Conservation (phyloP, 2,113 vertebrate genomes). For the Archilochus colubris region DNA sequence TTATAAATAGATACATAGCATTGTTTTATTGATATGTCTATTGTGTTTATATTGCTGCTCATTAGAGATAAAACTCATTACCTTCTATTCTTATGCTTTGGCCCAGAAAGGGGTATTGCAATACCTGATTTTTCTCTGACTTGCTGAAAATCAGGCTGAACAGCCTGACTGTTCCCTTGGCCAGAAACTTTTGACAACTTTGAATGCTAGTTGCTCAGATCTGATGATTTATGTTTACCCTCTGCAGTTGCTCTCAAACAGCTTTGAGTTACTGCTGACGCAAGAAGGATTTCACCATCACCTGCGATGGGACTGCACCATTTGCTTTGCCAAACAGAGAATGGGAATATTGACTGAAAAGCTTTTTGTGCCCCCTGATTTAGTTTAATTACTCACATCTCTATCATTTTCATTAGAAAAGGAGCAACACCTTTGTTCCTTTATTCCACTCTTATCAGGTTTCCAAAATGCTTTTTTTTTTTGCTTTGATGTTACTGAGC, state of each 20-base stretch:
- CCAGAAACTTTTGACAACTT: background rate
- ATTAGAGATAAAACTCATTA: background rate
- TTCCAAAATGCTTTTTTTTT: background rate
- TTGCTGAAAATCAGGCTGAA: background rate
- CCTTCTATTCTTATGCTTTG: background rate
- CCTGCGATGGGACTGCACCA: background rate
- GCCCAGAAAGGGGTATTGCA: background rate
- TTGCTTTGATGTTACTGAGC: background rate
- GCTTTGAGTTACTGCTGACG: background rate
- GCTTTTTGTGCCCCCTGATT: rapidly evolving
- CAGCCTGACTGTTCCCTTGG: background rate
- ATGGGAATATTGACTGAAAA: background rate
- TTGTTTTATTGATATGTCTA: background rate
- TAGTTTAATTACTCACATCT: background rate
- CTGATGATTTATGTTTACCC: background rate
- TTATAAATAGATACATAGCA: background rate
- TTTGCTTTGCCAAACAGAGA: background rate
- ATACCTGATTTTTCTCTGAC: background rate
- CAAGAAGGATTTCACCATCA: constrained; percentile 18
- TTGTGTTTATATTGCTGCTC: background rate
- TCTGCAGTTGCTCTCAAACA: background rate
- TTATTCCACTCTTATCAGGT: background rate
- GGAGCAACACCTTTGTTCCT: background rate
- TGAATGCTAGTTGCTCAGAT: background rate
- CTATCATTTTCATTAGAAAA: background rate